phyloP scores from a whole-genome alignment of 2,113 vertebrate species.

The Amblyopsis rosae region DNA sequence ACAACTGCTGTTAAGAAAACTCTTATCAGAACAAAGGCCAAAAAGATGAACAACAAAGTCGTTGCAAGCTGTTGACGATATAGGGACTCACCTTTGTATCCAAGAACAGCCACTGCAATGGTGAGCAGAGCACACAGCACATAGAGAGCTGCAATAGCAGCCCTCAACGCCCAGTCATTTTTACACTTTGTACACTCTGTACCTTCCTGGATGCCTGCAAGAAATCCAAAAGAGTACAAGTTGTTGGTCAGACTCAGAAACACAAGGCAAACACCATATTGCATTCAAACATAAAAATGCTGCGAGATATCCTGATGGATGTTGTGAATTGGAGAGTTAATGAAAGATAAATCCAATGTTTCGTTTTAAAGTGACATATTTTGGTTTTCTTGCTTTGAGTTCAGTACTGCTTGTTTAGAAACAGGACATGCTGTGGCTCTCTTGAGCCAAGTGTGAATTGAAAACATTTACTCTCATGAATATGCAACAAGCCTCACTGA shows the following conservation, averaged over 20 bases:
- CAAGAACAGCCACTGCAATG: slow-evolving; percentile 94
- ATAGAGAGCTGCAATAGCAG: slow-evolving; percentile 90
- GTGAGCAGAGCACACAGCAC: slow-evolving; percentile 92
- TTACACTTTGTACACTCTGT: slow-evolving; percentile 97
- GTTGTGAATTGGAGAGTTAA: background rate
- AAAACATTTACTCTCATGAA: slow-evolving; percentile 51
- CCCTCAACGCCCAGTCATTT: slow-evolving; percentile 95
- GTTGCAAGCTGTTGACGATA: background rate
- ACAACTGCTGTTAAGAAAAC: too few relatives aligned
- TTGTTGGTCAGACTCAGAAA: background rate
- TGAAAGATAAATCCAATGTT: slow-evolving; percentile 13
- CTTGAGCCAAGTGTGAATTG: slow-evolving; percentile 48
- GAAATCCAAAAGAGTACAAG: slow-evolving; percentile 49
- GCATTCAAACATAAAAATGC: background rate
- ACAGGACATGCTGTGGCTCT: slow-evolving; percentile 37
- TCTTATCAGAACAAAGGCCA: too few relatives aligned
- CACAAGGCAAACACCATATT: background rate
- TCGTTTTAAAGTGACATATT: slow-evolving; percentile 27
- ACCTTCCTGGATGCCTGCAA: slow-evolving; percentile 97
- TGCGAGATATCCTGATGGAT: too few relatives aligned
- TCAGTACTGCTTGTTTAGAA: slow-evolving; percentile 29
- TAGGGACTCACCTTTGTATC: slow-evolving; percentile 90
- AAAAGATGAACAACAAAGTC: background rate
- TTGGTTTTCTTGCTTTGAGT: slow-evolving; percentile 32
- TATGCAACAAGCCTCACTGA: slow-evolving; percentile 23